Base-by-base conservation (phyloP, 2,797 vertebrate species). In the Acanthis flammea region DNA sequence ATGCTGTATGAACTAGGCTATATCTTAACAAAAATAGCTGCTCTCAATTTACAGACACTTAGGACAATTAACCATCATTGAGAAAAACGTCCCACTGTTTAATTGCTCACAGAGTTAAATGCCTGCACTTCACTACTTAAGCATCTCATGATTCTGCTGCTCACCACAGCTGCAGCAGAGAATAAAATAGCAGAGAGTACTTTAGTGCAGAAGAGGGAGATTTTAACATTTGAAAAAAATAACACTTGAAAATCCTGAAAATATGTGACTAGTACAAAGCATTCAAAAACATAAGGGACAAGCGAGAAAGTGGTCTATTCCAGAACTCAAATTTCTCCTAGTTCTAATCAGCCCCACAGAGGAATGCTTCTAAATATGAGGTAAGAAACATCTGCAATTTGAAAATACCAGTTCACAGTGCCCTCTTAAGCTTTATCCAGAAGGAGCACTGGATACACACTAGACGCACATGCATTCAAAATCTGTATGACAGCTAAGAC, bases 21-120 rank as follows among this genome's bases (percentile, higher is more conserved):
- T 72, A 77, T 42, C 72, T 93, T 68, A 78, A 94, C 41, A 92
- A 87, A 96, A 92, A 78, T 83, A 89, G 78, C 68, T 66, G 24
- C 50, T 94, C 72, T 80, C 57, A 80, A 91, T 93, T 88, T 94
- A 87, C 57, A 92, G 79, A 75, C 31, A 72, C 67, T 71, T 48
- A 91, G 73, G 50, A 91, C 78, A 89, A 86, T 91, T 88, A 94
- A 61, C 54, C 22, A 70, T 30, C 68, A 89, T 44, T 68, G 44
- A 92, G 75, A 89, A 92, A 91, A 91, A 1, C 57, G 60, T 80
- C 51, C 45, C 77, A 89, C 77, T 82, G n/a, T 73, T 93, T 77
- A 92, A 90, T 31, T 74, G 74, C 39, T 31, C 45, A 60, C 16
- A 30, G 39, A 73, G 57, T 72, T 86, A 88, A 85, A 93, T 61